These are phyloP conservation scores for Papilio dardanus DNA, from an alignment of 1,140 invertebrate genomes.

Conservation along the genomic window DNA sequence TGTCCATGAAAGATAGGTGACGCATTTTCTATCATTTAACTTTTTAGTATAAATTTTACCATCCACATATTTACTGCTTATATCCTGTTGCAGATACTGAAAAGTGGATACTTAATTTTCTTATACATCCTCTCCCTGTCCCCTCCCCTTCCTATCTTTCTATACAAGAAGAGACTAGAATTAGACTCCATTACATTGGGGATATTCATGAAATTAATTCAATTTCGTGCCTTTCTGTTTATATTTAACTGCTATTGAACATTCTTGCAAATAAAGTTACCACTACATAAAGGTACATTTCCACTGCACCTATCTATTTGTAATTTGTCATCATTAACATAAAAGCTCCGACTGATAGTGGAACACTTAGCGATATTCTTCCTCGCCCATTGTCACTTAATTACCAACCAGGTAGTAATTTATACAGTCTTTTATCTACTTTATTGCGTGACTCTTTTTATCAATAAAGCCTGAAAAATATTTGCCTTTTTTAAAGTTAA, in stretches of 20 bases:
- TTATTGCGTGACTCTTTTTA: constrained; percentile 29
- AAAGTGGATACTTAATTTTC: no score
- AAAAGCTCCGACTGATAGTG: constrained; percentile 6
- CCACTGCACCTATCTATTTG: not conserved
- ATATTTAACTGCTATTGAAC: not conserved
- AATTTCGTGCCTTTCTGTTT: not conserved
- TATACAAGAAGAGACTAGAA: no score
- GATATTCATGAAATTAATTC: not conserved
- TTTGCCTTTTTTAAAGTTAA: not conserved
- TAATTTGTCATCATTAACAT: constrained; percentile 32
- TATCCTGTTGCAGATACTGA: no score
- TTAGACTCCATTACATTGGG: no score
- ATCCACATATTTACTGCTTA: no score
- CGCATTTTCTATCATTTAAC: no score
- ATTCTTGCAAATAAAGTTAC: not conserved
- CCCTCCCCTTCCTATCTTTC: no score
- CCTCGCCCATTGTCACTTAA: constrained; percentile 13
- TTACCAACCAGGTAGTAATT: constrained; percentile 14
- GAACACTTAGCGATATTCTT: constrained; percentile 34
- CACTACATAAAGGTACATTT: not conserved
- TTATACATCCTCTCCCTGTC: no score
- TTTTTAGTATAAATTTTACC: no score
- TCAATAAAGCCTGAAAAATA: constrained; percentile 9
- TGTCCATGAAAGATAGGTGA: no score
- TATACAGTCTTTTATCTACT: constrained; percentile 26